Conservation (phyloP, 35 echinoderm and acorn worm species). For the Amphiura filiformis region DNA sequence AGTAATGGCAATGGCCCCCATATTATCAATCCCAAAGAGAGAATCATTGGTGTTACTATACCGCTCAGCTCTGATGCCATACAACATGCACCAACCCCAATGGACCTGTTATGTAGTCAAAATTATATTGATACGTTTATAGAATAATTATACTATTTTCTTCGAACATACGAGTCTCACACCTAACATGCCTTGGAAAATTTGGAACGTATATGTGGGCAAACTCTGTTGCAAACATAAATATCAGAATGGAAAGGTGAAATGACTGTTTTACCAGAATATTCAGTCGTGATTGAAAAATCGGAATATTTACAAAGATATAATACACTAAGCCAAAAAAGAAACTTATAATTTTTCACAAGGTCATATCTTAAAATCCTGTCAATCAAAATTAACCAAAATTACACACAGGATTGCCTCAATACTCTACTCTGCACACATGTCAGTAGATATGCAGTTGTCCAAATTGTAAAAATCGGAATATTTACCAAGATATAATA, state of each 20-base stretch:
- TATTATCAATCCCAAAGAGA: conserved; percentile 27
- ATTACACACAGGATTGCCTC: no score
- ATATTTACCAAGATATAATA: no score
- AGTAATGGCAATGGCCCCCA: conserved; percentile 16
- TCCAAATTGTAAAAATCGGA: no score
- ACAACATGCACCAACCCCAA: background rate
- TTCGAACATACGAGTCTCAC: background rate
- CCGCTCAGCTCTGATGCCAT: conserved; percentile 14
- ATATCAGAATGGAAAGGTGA: background rate
- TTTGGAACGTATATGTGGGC: no score
- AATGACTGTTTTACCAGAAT: background rate
- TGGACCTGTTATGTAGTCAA: background rate
- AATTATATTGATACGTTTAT: background rate
- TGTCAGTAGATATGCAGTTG: no score
- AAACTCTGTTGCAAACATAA: background rate
- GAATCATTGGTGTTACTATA: conserved; percentile 33
- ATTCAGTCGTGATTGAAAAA: background rate
- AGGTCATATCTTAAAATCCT: no score
- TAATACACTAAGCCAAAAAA: no score
- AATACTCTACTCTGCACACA: no score
- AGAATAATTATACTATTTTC: background rate
- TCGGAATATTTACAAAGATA: no score
- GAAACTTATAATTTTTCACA: no score
- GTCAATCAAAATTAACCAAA: no score
- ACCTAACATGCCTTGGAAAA: no score